phyloP scores from a whole-genome alignment of 2,113 vertebrate genomes.

The Collichthys lucidus region DNA sequence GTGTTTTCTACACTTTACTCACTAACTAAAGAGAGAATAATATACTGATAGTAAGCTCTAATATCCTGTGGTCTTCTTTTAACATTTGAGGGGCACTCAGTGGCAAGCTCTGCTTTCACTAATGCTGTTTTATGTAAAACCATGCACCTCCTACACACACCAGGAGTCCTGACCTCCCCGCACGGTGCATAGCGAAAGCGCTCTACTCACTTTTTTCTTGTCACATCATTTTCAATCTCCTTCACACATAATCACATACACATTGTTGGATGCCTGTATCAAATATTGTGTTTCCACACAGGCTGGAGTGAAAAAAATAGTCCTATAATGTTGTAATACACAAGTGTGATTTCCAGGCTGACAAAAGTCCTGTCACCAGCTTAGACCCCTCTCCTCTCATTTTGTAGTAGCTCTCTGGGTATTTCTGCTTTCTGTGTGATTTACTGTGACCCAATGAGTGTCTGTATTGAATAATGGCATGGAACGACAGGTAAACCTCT shows the following conservation, averaged over 20 bases:
- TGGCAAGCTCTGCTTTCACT: slow-evolving; percentile 77
- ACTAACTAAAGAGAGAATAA: slow-evolving; percentile 57
- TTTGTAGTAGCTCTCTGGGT: neutral
- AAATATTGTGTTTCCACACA: neutral
- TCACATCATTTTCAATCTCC: slow-evolving; percentile 37
- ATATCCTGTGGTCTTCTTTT: slow-evolving; percentile 69
- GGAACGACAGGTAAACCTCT: slow-evolving; percentile 47
- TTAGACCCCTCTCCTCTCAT: neutral
- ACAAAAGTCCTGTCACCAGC: neutral
- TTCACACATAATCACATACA: slow-evolving; percentile 24
- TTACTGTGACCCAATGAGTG: slow-evolving; percentile 41
- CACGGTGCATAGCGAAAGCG: slow-evolving; percentile 54
- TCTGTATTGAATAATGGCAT: slow-evolving; percentile 50
- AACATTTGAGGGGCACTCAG: slow-evolving; percentile 83
- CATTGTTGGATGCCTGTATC: slow-evolving; percentile 10
- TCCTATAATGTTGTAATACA: neutral
- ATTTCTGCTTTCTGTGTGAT: slow-evolving; percentile 33
- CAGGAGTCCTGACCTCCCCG: slow-evolving; percentile 66
- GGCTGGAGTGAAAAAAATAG: slow-evolving; percentile 8
- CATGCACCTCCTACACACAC: slow-evolving; percentile 71
- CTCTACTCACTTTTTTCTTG: slow-evolving; percentile 62
- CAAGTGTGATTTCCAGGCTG: neutral
- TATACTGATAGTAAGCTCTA: slow-evolving; percentile 74
- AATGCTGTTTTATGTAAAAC: slow-evolving; percentile 79
- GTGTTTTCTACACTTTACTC: slow-evolving; percentile 46